These are phyloP conservation scores for Drosophila truncata DNA, from an alignment of 1,140 invertebrate species.

Conservation along the genomic window DNA sequence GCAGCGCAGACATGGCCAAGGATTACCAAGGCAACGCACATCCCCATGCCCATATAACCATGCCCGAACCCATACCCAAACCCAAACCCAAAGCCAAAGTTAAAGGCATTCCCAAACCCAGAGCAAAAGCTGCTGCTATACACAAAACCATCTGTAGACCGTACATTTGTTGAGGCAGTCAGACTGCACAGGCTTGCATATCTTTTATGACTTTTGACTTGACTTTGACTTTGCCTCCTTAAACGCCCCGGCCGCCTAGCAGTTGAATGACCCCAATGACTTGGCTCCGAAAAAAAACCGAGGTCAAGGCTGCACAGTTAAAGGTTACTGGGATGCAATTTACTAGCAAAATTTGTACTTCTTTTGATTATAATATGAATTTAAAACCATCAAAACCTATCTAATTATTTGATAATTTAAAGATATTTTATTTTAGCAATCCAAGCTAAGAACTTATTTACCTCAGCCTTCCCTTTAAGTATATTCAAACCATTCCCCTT, in stretches of 20 bases:
- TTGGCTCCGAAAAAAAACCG: constrained; percentile 38
- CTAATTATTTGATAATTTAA: too few relatives aligned
- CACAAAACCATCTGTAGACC: constrained; percentile 46
- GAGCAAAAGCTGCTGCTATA: constrained; percentile 18
- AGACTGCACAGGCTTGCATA: constrained; percentile 61
- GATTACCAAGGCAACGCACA: constrained; percentile 68
- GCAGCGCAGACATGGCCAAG: constrained; percentile 58
- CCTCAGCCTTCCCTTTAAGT: too few relatives aligned
- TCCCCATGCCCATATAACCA: constrained; percentile 20
- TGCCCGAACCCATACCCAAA: constrained; percentile 21
- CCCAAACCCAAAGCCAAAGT: constrained; percentile 26
- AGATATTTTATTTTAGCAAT: too few relatives aligned
- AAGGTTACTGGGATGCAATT: background rate
- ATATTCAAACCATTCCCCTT: background rate
- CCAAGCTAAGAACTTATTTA: background rate
- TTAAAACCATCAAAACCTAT: too few relatives aligned
- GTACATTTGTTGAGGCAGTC: constrained; percentile 62
- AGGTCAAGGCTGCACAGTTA: constrained; percentile 30
- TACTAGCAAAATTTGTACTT: background rate
- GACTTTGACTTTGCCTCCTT: constrained; percentile 65
- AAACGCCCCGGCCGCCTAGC: constrained; percentile 31
- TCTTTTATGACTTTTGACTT: constrained; percentile 82
- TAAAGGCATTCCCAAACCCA: constrained; percentile 19
- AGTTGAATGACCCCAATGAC: constrained; percentile 71
- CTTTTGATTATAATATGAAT: background rate